Percentiles rank a stretch among this genome's conserved stretches.
Evolutionary conservation across 2,797 vertebrate species (phyloP).

Genomic region (Poecilia picta): DNA sequence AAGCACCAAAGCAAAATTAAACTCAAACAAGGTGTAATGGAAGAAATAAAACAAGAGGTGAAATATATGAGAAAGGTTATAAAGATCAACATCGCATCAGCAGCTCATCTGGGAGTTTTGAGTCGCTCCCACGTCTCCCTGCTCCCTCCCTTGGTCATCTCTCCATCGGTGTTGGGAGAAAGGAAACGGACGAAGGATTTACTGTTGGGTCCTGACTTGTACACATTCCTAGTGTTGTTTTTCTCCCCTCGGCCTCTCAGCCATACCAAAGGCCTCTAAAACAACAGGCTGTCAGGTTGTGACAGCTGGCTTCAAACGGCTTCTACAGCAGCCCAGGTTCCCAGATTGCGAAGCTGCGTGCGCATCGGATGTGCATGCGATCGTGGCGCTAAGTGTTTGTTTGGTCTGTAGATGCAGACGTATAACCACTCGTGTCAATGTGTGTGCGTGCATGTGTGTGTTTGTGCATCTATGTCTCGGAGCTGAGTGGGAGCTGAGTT

Average conservation of each 20-base stretch:
- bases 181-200: constrained; percentile 86
- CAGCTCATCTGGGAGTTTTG: constrained; percentile 47
- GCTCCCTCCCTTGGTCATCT: constrained; percentile 65
- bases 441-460: constrained; percentile 46
- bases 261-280: constrained; percentile 88
- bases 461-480: constrained; percentile 54
- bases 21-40: not conserved
- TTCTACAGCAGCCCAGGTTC: constrained; percentile 84
- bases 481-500: constrained; percentile 67
- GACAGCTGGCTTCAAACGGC: constrained; percentile 89
- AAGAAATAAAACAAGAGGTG: not conserved
- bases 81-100: constrained; percentile 41
- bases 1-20: not conserved
- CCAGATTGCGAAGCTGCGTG: constrained; percentile 66
- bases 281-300: constrained; percentile 89
- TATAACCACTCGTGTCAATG: constrained; percentile 56
- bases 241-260: constrained; percentile 82
- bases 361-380: constrained; percentile 17
- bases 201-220: constrained; percentile 89
- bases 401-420: constrained; percentile 61
- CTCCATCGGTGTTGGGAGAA: constrained; percentile 73
- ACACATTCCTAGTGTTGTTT: constrained; percentile 89
- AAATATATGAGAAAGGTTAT: constrained; percentile 53
- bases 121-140: constrained; percentile 72
- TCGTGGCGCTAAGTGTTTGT: constrained; percentile 57